Evolutionary conservation across 2,888 invertebrate species (phyloP).

Genomic region (Hydroisotoma schaefferi): DNA sequence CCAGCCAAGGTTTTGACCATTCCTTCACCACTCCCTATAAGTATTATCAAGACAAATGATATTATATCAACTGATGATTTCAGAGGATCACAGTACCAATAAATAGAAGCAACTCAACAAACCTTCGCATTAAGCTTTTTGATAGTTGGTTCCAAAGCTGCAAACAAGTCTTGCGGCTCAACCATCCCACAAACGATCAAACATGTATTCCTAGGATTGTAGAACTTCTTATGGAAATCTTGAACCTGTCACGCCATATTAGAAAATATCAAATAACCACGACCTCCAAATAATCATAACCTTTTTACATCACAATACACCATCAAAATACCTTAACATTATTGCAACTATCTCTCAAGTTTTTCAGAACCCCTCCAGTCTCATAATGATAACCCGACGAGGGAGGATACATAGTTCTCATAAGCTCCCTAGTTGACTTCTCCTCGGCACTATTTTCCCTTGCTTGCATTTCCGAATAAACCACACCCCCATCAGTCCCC

Average conservation of each 20-base stretch:
- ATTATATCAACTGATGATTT: not conserved
- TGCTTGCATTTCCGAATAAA: slow-evolving; percentile 76
- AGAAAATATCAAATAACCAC: not conserved
- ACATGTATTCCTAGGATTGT: slow-evolving; percentile 81
- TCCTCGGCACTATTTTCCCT: slow-evolving; percentile 75
- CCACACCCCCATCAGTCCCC: slow-evolving; percentile 87
- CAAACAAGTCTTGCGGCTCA: slow-evolving; percentile 69
- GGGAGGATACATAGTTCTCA: slow-evolving; percentile 70
- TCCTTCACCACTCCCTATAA: slow-evolving; percentile 23
- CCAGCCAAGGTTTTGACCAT: slow-evolving; percentile 69
- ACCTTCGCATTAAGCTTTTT: slow-evolving; percentile 70
- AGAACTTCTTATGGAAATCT: slow-evolving; percentile 78
- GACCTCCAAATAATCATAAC: not conserved
- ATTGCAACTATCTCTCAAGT: slow-evolving; percentile 73
- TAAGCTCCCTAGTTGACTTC: slow-evolving; percentile 63
- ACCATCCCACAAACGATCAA: slow-evolving; percentile 80
- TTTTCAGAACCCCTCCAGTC: slow-evolving; percentile 80
- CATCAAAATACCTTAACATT: slow-evolving; percentile 71
- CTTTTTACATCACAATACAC: not conserved
- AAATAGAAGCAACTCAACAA: slow-evolving; percentile 29
- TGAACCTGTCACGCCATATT: slow-evolving; percentile 59
- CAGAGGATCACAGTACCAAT: not conserved
- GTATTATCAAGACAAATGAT: no score
- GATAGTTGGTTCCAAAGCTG: slow-evolving; percentile 68
- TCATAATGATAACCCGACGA: slow-evolving; percentile 79